Evolutionary conservation across 2,888 invertebrate species (phyloP), one percentile per base, ranked within the genome.

Genomic region (Norana najaformis): DNA sequence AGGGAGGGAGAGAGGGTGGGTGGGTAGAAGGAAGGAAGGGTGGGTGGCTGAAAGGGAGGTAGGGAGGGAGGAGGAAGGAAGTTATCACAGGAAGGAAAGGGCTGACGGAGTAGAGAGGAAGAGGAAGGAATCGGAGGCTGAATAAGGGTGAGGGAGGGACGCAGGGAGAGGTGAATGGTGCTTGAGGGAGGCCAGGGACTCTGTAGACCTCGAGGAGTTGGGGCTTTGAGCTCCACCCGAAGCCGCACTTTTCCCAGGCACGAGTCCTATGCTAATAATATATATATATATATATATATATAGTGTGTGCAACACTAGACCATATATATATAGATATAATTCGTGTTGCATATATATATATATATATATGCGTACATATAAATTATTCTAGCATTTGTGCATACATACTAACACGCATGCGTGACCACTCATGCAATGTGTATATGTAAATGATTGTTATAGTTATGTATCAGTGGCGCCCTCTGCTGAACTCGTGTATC

Each of bases 301-400:
- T 88, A 88, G 8, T 11, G n/a, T 41, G 5, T 88, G 39, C 20
- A 88, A 8, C n/a, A n/a, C n/a, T n/a, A n/a, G n/a, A n/a, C 1
- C 23, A 88, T 41, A 88, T 41, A 41, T 88, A 41, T 41, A 41
- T 88, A 88, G 4, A 88, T 88, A 88, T 88, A n/a, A n/a, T n/a
- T n/a, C n/a, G n/a, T n/a, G n/a, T n/a, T n/a, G n/a, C n/a, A 88
- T 88, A 88, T 88, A 39, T 88, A 39, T 88, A 88, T 88, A 39
- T 88, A 39, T 39, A 88, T 39, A 16, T 16, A 39, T 88, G 34
- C 47, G 8, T 53, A n/a, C 47, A 88, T 88, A 88, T 88, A 36
- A 38, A 88, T 8, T 39, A n/a, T n/a, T n/a, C n/a, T n/a, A n/a
- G n/a, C n/a, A n/a, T n/a, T n/a, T n/a, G n/a, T n/a, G n/a, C n/a